Evolutionary conservation across 2,797 vertebrate species (phyloP).

Genomic region (Petrocephalus sullivani): DNA sequence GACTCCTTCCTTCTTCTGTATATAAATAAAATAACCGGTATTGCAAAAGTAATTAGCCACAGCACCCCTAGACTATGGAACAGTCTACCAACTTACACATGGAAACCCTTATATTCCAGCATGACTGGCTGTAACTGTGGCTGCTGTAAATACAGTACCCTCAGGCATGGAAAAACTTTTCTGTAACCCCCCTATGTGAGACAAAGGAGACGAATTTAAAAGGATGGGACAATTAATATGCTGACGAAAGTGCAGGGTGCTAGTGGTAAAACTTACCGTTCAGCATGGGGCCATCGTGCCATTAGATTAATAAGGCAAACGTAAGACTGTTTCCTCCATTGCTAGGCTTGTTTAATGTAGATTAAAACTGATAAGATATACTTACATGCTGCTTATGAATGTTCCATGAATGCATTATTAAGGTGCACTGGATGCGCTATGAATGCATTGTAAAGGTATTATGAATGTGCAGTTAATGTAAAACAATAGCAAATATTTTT

Average conservation of each 20-base stretch:
- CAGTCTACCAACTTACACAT: neutral
- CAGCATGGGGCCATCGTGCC: neutral
- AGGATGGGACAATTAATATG: neutral
- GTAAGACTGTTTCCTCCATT: neutral
- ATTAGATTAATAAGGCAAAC: neutral
- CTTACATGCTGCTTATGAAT: too few species aligned
- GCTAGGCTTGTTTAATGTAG: neutral
- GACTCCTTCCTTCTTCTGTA: neutral
- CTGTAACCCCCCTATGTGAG: neutral
- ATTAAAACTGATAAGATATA: too few species aligned
- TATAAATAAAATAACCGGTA: neutral
- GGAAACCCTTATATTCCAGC: neutral
- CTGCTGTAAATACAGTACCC: neutral
- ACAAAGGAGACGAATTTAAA: neutral
- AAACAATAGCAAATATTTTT: neutral
- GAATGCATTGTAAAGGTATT: too few species aligned
- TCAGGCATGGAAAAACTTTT: neutral
- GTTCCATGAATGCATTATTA: too few species aligned
- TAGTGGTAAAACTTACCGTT: neutral
- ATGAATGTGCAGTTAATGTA: too few species aligned
- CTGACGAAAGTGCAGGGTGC: neutral
- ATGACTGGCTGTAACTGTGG: neutral
- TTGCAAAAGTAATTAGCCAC: neutral
- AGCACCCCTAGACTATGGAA: neutral
- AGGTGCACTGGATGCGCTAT: too few species aligned